Percentiles rank a stretch among this genome's conserved stretches.
phyloP scores from a whole-genome alignment of 2,888 invertebrate species.

The Lomographa bimaculata region DNA sequence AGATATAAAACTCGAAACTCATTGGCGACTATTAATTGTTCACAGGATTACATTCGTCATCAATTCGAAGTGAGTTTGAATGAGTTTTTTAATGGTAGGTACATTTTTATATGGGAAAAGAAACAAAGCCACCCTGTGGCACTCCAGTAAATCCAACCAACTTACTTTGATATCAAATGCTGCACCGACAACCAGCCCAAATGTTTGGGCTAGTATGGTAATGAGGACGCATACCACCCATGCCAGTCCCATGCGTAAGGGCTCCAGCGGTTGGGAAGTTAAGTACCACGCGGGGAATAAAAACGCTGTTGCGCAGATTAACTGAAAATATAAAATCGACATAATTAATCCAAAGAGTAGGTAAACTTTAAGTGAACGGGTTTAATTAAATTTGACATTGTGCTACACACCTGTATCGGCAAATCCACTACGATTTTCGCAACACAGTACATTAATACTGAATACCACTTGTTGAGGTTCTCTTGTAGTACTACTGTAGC shows the following conservation, averaged over 20 bases:
- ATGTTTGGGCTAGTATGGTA: slow-evolving; percentile 89
- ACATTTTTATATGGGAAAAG: too few relatives aligned
- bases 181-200: slow-evolving; percentile 90
- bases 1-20: too few relatives aligned
- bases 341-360: too few relatives aligned
- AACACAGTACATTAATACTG: slow-evolving; percentile 87
- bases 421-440: slow-evolving; percentile 89
- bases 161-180: slow-evolving; percentile 86
- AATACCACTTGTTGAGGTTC: slow-evolving; percentile 91
- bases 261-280: slow-evolving; percentile 89
- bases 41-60: too few relatives aligned
- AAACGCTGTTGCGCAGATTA: slow-evolving; percentile 89
- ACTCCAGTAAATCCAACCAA: slow-evolving; percentile 4
- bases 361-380: too few relatives aligned
- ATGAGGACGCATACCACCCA: slow-evolving; percentile 87
- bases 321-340: slow-evolving; percentile 57
- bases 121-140: slow-evolving; percentile 7
- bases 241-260: slow-evolving; percentile 84
- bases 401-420: slow-evolving; percentile 86
- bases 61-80: too few relatives aligned
- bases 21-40: too few relatives aligned
- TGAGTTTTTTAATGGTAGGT: too few relatives aligned
- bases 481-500: slow-evolving; percentile 88
- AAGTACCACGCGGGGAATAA: slow-evolving; percentile 89
- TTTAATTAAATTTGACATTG: neutral